phyloP scores from a whole-genome alignment of 2,113 vertebrate genomes.

The Hiodon alosoides region DNA sequence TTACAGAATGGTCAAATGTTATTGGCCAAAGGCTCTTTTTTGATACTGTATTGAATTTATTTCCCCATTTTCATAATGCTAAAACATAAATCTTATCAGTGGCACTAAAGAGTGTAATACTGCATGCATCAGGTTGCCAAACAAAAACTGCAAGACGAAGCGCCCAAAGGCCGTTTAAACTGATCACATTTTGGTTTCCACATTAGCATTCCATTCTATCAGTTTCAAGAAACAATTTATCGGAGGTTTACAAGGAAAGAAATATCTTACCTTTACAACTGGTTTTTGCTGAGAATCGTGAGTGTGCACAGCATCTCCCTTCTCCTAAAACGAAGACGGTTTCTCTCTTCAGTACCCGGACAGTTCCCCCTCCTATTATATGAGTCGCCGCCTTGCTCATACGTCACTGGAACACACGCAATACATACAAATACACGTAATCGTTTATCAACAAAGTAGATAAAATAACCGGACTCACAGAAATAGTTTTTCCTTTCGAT shows the following conservation, averaged over 20 bases:
- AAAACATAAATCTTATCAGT: background rate
- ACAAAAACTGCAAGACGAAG: background rate
- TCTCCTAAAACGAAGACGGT: slow-evolving; percentile 31
- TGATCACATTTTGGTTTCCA: background rate
- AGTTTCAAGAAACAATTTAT: background rate
- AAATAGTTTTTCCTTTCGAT: no score
- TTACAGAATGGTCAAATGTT: no score
- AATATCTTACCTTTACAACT: slow-evolving; percentile 58
- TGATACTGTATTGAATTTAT: background rate
- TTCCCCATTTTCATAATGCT: background rate
- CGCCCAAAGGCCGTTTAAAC: background rate
- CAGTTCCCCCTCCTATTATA: slow-evolving; percentile 65
- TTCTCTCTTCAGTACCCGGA: slow-evolving; percentile 56
- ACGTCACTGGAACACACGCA: slow-evolving; percentile 57
- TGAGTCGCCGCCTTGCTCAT: slow-evolving; percentile 55
- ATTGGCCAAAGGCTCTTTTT: no score
- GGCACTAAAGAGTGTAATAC: background rate
- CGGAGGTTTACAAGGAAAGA: background rate
- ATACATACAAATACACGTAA: slow-evolving; percentile 13
- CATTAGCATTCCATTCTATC: background rate
- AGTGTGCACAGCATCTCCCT: slow-evolving; percentile 44
- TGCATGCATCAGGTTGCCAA: slow-evolving; percentile 65
- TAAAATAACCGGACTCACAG: background rate
- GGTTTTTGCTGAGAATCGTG: slow-evolving; percentile 37
- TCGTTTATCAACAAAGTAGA: background rate